These are phyloP conservation scores for Neolamprologus multifasciatus DNA, from an alignment of 2,797 vertebrate genomes.

Conservation along the genomic window DNA sequence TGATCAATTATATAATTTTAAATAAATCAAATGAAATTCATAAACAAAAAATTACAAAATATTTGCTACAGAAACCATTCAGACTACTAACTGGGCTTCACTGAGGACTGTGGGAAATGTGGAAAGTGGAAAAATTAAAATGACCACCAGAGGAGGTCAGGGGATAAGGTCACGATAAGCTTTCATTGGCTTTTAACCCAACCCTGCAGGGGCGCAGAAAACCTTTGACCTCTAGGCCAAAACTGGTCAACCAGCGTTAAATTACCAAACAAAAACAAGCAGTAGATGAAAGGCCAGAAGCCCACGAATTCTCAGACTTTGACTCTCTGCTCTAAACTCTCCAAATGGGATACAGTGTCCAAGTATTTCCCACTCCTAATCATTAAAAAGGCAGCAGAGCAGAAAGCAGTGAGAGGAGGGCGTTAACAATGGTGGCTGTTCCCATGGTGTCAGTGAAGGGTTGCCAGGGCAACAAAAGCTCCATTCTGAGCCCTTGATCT, in stretches of 20 bases:
- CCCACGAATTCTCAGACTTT: not conserved
- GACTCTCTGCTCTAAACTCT: not conserved
- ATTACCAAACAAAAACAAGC: conserved; percentile 16
- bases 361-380: conserved; percentile 7
- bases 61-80: not conserved
- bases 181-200: not conserved
- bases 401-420: not conserved
- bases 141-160: not conserved
- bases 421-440: not conserved
- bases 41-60: not conserved
- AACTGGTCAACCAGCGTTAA: conserved; percentile 6
- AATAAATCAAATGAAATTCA: not conserved
- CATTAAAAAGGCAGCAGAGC: not conserved
- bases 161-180: not conserved
- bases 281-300: not conserved
- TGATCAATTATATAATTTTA: not conserved
- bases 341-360: not conserved
- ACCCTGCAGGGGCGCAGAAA: not conserved
- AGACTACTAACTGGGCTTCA: not conserved
- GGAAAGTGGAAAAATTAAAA: not conserved
- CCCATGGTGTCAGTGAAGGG: conserved; percentile 18
- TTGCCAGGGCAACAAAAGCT: conserved; percentile 39
- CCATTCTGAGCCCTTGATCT: conserved; percentile 14
- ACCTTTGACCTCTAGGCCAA: conserved; percentile 14
- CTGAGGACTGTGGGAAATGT: not conserved